phyloP scores from a whole-genome alignment of 2,888 invertebrate species.

The Thecocarcelia acutangulata region DNA sequence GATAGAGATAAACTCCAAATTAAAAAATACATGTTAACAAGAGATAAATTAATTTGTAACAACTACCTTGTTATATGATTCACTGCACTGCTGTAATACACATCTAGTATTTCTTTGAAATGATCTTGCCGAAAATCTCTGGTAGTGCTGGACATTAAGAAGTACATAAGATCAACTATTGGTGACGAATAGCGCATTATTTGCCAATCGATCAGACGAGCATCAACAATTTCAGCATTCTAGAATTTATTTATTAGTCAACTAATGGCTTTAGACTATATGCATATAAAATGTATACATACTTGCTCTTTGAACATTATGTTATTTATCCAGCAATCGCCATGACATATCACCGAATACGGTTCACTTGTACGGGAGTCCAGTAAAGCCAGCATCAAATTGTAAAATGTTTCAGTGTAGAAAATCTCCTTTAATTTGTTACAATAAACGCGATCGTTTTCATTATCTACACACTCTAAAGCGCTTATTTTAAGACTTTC shows the following conservation, averaged over 20 bases:
- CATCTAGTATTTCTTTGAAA: constrained; percentile 73
- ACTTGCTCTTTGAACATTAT: constrained; percentile 74
- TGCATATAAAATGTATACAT: constrained; percentile 6
- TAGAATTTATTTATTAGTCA: constrained; percentile 22
- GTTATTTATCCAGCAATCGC: constrained; percentile 81
- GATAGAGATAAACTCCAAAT: neutral
- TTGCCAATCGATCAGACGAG: constrained; percentile 79
- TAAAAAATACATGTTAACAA: no score
- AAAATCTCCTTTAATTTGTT: constrained; percentile 71
- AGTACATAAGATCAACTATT: constrained; percentile 77
- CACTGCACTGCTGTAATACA: constrained; percentile 74
- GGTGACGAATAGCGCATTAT: constrained; percentile 78
- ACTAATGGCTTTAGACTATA: no score
- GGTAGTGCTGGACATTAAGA: constrained; percentile 76
- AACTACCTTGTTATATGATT: constrained; percentile 73
- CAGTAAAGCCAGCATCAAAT: constrained; percentile 71
- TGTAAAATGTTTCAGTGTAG: constrained; percentile 70
- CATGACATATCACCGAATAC: constrained; percentile 78
- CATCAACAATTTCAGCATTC: constrained; percentile 70
- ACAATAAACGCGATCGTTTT: constrained; percentile 61
- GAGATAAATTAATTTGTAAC: no score
- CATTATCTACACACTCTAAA: constrained; percentile 68
- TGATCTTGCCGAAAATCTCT: constrained; percentile 73
- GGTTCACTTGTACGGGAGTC: constrained; percentile 75
- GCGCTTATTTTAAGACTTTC: constrained; percentile 74